These are phyloP conservation scores for Tetranychus piercei DNA, from an alignment of 2,888 invertebrate species.

Conservation along the genomic window DNA sequence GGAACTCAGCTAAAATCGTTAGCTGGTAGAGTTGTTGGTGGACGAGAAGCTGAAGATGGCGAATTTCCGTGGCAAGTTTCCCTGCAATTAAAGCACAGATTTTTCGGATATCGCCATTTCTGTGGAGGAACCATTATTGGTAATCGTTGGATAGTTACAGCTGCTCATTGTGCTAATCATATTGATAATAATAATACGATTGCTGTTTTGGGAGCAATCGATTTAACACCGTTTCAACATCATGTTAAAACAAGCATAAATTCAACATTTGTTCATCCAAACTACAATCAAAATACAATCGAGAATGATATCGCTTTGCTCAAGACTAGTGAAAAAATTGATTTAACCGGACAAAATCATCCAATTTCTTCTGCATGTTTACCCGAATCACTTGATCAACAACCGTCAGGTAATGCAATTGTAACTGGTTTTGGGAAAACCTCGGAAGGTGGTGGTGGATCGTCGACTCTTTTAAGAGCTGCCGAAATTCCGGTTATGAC, in stretches of 20 bases:
- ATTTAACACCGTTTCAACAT: not conserved
- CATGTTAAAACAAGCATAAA: not conserved
- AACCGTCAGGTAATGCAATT: not conserved
- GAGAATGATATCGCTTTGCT: constrained; percentile 1
- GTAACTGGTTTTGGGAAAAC: not conserved
- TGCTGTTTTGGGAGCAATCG: constrained; percentile 3
- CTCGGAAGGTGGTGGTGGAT: not conserved
- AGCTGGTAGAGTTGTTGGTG: not conserved
- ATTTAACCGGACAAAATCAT: not conserved
- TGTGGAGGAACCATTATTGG: not conserved
- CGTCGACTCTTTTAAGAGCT: not conserved
- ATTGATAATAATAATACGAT: not conserved
- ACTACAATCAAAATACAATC: not conserved
- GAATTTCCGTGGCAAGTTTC: constrained; percentile 9
- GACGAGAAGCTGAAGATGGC: constrained; percentile 3
- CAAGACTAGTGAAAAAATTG: not conserved
- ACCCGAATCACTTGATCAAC: not conserved
- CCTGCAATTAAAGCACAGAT: not conserved
- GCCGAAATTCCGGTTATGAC: not conserved
- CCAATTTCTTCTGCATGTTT: not conserved
- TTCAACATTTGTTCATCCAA: not conserved
- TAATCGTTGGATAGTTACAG: not conserved
- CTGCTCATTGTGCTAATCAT: constrained; percentile 7
- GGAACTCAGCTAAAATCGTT: not conserved
- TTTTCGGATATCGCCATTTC: not conserved